Conservation (phyloP, 2,113 vertebrate genomes). For the Marcusenius ussheri region DNA sequence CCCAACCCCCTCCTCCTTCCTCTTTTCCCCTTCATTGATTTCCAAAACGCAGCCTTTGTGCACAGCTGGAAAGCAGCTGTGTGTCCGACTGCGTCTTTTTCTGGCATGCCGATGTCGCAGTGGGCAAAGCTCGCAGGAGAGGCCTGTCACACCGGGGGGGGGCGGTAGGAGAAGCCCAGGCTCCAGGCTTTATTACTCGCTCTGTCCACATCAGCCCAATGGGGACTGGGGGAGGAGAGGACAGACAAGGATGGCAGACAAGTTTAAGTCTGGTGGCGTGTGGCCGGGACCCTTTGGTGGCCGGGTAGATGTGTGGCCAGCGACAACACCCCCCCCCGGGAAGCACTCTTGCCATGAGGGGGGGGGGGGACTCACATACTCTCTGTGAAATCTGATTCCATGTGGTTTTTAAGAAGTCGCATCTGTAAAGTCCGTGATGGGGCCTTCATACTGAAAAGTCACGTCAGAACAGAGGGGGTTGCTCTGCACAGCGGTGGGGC, state of each 20-base stretch:
- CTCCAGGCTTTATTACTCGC: conserved; percentile 51
- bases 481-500: background rate
- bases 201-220: conserved; percentile 54
- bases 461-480: background rate
- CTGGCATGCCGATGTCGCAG: conserved; percentile 62
- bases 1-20: conserved; percentile 39
- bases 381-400: background rate
- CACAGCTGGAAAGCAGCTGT: conserved; percentile 74
- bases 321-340: background rate
- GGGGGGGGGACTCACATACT: too few species aligned
- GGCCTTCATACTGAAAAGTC: background rate
- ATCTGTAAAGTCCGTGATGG: background rate
- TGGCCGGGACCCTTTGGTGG: background rate
- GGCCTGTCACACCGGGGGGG: conserved; percentile 48
- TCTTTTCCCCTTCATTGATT: conserved; percentile 74
- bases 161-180: background rate
- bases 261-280: background rate
- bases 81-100: conserved; percentile 58
- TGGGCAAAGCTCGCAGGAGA: conserved; percentile 46
- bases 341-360: too few species aligned
- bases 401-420: background rate
- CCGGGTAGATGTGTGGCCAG: background rate
- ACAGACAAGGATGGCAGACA: background rate
- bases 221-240: conserved; percentile 39
- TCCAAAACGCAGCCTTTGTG: conserved; percentile 70